A percentile compares a stretch with the other conserved stretches of the same genome.
These are phyloP conservation scores for Lanistes nyassanus DNA, from an alignment of 1,140 invertebrate genomes.

Conservation along the genomic window DNA sequence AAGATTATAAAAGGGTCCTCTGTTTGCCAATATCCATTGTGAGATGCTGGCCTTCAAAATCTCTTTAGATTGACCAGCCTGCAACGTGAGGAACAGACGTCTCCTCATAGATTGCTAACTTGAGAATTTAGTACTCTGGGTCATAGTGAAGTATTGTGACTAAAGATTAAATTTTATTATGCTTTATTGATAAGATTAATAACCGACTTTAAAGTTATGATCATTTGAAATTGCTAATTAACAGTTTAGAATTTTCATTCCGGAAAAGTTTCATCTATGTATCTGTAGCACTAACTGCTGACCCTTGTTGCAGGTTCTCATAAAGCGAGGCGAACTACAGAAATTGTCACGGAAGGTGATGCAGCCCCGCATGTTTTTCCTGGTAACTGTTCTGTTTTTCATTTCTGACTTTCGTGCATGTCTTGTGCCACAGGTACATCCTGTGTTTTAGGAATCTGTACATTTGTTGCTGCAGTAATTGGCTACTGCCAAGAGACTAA, in stretches of 20 bases:
- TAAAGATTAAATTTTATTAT: no score
- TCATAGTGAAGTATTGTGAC: no score
- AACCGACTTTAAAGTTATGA: background rate
- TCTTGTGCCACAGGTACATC: background rate
- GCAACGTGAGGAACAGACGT: no score
- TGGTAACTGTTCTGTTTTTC: constrained; percentile 69
- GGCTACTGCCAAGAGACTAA: no score
- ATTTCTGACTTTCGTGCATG: background rate
- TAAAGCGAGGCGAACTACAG: constrained; percentile 77
- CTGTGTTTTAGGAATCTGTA: background rate
- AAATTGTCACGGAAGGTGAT: constrained; percentile 77
- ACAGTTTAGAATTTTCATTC: background rate
- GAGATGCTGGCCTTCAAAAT: no score
- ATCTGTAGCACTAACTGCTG: constrained; percentile 11
- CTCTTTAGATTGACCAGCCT: no score
- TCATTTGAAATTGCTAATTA: background rate
- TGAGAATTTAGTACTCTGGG: no score
- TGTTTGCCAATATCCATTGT: no score
- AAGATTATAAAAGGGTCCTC: no score
- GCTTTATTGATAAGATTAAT: no score
- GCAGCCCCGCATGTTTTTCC: constrained; percentile 78
- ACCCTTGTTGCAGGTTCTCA: constrained; percentile 69
- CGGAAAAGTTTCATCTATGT: background rate
- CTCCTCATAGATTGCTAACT: no score
- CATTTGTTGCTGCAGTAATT: background rate